Evolutionary conservation across 2,888 invertebrate genomes (phyloP).

Genomic region (Drosophila tanythrix): DNA sequence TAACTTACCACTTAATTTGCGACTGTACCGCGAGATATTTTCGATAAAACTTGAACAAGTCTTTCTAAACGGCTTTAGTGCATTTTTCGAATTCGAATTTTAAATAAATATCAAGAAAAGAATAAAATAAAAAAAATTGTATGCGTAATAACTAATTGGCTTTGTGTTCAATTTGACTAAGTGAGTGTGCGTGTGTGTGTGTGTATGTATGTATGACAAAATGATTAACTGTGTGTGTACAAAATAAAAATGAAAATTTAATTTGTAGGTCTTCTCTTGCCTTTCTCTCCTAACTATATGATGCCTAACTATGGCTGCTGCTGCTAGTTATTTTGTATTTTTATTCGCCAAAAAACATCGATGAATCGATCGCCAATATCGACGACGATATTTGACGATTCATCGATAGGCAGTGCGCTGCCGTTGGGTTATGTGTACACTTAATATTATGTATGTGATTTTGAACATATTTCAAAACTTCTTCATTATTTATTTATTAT

Average conservation of each 20-base stretch:
- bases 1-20: slow-evolving; percentile 41
- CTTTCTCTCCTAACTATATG: slow-evolving; percentile 47
- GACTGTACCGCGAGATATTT: slow-evolving; percentile 48
- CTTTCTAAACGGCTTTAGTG: not conserved
- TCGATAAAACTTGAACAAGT: not conserved
- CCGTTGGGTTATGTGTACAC: not conserved
- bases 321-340: slow-evolving; percentile 13
- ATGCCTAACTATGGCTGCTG: slow-evolving; percentile 15
- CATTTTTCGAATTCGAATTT: not conserved
- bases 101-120: slow-evolving; percentile 8
- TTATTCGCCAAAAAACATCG: not conserved
- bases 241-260: slow-evolving; percentile 16
- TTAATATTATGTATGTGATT: not conserved
- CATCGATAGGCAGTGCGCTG: slow-evolving; percentile 1
- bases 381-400: not conserved
- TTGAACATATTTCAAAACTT: not conserved
- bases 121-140: not conserved
- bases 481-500: not conserved
- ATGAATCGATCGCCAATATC: slow-evolving; percentile 25
- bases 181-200: slow-evolving; percentile 14
- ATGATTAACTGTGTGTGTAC: slow-evolving; percentile 11
- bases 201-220: slow-evolving; percentile 21
- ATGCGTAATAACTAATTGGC: slow-evolving; percentile 7
- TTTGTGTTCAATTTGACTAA: slow-evolving; percentile 2
- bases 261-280: slow-evolving; percentile 41